Evolutionary conservation across 2,888 invertebrate genomes (phyloP).

Genomic region (Eueremaeus valkanovi): DNA sequence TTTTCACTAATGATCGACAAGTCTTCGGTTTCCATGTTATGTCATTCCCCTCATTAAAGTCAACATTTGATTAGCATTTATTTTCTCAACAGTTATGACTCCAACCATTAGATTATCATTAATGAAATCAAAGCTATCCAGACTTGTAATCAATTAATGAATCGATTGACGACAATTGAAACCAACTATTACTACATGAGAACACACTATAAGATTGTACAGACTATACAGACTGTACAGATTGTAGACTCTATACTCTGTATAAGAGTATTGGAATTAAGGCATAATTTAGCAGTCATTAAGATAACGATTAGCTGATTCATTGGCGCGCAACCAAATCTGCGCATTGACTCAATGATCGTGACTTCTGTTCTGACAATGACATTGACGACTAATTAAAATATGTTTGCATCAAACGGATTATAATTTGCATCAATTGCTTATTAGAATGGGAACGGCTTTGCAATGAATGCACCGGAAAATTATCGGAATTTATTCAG

Average conservation of each 20-base stretch:
- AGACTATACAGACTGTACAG: too few species aligned
- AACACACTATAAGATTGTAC: too few species aligned
- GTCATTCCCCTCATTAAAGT: conserved; percentile 18
- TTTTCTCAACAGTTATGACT: conserved; percentile 18
- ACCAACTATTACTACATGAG: too few species aligned
- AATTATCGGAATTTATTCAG: too few species aligned
- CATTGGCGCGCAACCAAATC: conserved; percentile 24
- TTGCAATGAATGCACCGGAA: too few species aligned
- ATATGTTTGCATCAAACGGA: background rate
- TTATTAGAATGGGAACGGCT: too few species aligned
- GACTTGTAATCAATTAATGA: background rate
- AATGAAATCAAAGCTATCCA: background rate
- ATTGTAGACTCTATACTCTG: too few species aligned
- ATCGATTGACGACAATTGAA: too few species aligned
- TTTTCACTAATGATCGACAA: conserved; percentile 11
- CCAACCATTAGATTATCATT: conserved; percentile 13
- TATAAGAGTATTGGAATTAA: background rate
- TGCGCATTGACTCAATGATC: conserved; percentile 6
- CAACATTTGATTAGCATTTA: conserved; percentile 22
- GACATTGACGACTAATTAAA: background rate
- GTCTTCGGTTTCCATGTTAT: background rate
- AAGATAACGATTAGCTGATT: background rate
- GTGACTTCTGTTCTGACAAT: background rate
- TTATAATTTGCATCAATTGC: too few species aligned
- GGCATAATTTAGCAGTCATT: conserved; percentile 3